These are phyloP conservation scores for Gnatocerus cornutus DNA, from an alignment of 2,888 invertebrate genomes.

Conservation along the genomic window DNA sequence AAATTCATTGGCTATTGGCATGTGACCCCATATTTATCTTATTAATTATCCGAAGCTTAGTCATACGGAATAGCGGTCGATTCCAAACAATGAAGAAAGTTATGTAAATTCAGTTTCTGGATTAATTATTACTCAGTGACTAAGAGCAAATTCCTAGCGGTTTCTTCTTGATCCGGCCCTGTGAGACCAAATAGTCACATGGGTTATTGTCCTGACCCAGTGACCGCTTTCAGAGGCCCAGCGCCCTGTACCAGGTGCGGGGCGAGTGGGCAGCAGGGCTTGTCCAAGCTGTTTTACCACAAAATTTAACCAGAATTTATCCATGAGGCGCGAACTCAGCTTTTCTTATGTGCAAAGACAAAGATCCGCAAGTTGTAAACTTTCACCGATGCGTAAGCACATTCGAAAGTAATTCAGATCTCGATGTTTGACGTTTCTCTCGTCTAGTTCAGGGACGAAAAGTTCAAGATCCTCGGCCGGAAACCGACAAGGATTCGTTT, in stretches of 20 bases:
- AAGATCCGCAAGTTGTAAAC: constrained; percentile 43
- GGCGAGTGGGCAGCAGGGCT: constrained; percentile 2
- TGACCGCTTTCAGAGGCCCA: constrained; percentile 39
- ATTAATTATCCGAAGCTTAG: constrained; percentile 16
- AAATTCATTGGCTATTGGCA: constrained; percentile 2
- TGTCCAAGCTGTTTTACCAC: neutral
- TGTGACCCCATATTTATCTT: constrained; percentile 26
- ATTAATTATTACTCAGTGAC: constrained; percentile 37
- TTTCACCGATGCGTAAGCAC: constrained; percentile 52
- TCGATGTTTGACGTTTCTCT: constrained; percentile 24
- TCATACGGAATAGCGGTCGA: constrained; percentile 32
- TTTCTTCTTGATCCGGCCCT: constrained; percentile 22
- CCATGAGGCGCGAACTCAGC: no score
- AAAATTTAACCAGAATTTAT: neutral
- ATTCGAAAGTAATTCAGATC: constrained; percentile 56
- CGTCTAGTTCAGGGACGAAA: constrained; percentile 21
- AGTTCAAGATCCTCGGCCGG: constrained; percentile 14
- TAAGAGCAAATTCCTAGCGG: constrained; percentile 40
- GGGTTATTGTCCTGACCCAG: constrained; percentile 37
- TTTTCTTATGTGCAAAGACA: constrained; percentile 16
- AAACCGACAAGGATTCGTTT: constrained; percentile 14
- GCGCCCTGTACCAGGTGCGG: constrained; percentile 1
- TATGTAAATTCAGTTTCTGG: constrained; percentile 37
- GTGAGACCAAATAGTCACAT: constrained; percentile 32
- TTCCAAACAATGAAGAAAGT: constrained; percentile 41